Percentiles rank a stretch among this genome's conserved stretches.
Evolutionary conservation across 53 echinoderm and acorn worm species (phyloP).

Genomic region (Holothuria leucospilota): DNA sequence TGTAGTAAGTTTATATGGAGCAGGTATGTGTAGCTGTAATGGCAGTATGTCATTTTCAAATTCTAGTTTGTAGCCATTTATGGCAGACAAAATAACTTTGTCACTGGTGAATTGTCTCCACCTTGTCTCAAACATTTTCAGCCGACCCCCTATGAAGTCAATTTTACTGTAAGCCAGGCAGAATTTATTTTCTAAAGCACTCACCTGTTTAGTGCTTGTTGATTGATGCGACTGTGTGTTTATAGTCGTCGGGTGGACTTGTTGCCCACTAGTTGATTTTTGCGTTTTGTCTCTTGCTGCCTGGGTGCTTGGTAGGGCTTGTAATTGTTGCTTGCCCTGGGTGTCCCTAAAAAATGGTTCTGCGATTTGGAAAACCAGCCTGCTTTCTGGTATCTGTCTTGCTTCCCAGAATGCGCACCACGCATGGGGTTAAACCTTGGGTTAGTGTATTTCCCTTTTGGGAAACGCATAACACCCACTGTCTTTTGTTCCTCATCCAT

Average conservation of each 20-base stretch:
- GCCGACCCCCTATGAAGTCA: conserved; percentile 23
- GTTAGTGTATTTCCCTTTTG: background rate
- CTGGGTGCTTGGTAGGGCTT: background rate
- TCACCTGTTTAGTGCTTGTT: conserved; percentile 17
- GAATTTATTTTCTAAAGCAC: background rate
- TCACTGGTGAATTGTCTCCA: conserved; percentile 39
- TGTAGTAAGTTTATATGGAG: conserved; percentile 10
- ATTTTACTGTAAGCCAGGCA: background rate
- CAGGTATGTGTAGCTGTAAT: conserved; percentile 1
- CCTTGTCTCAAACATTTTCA: conserved; percentile 18
- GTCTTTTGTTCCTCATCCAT: conserved; percentile 47
- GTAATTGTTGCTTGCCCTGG: background rate
- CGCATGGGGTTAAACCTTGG: background rate
- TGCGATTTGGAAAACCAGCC: background rate
- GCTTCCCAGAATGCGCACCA: background rate
- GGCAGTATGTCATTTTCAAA: conserved; percentile 38
- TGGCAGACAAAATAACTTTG: conserved; percentile 26
- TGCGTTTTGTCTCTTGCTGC: background rate
- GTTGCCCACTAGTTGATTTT: background rate
- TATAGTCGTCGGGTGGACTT: background rate
- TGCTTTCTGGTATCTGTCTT: background rate
- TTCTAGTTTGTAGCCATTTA: conserved; percentile 42
- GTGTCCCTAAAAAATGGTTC: background rate
- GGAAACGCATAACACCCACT: background rate
- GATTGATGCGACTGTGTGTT: background rate